Evolutionary conservation across 92 coral and sea anemone genomes (phyloP).

Genomic region (Actinernus sp.): DNA sequence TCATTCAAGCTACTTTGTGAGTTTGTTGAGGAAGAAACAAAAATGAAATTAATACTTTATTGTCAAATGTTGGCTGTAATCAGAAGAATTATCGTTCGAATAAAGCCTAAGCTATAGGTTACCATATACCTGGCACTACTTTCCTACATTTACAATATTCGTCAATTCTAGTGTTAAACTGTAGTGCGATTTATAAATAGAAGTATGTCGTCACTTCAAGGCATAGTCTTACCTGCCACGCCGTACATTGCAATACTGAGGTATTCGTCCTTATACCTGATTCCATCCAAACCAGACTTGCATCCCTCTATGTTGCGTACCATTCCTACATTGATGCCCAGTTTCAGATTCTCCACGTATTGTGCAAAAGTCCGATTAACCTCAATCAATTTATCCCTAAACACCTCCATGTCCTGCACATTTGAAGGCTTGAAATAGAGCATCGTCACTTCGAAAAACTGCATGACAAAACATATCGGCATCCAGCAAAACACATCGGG

Average conservation of each 20-base stretch:
- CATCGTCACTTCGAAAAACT: slow-evolving; percentile 12
- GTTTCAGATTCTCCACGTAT: slow-evolving; percentile 49
- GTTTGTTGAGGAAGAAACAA: no score
- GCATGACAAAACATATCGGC: slow-evolving; percentile 37
- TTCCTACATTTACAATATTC: no score
- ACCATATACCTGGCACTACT: no score
- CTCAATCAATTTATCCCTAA: slow-evolving; percentile 35
- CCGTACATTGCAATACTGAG: slow-evolving; percentile 31
- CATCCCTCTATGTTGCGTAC: slow-evolving; percentile 69
- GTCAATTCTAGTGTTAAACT: no score
- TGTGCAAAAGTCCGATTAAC: slow-evolving; percentile 54
- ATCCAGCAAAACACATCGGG: slow-evolving; percentile 77
- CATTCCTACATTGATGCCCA: slow-evolving; percentile 68
- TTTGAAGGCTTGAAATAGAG: slow-evolving; percentile 43
- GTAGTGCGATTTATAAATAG: no score
- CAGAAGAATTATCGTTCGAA: no score
- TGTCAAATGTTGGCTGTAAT: no score
- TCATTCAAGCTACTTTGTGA: no score
- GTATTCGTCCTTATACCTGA: slow-evolving; percentile 17
- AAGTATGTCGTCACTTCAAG: no score
- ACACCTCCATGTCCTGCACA: slow-evolving; percentile 48
- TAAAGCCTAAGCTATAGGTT: no score
- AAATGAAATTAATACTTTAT: no score
- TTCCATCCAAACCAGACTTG: slow-evolving; percentile 63
- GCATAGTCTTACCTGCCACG: slow-evolving; percentile 14